phyloP scores from a whole-genome alignment of 1,140 invertebrate genomes.

The Lutraria rhynchaena region DNA sequence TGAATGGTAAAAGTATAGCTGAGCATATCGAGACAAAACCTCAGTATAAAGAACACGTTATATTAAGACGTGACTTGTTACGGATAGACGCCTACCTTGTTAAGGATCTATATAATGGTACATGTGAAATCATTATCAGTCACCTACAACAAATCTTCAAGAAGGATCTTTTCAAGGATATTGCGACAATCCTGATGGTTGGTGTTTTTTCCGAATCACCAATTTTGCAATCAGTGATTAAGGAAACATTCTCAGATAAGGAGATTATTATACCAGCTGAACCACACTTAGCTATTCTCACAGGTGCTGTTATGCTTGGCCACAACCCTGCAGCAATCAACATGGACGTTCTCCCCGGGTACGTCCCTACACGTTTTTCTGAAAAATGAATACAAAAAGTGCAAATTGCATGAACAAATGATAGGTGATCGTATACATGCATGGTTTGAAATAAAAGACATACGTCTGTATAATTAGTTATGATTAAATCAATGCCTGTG shows the following conservation, averaged over 20 bases:
- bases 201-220: slow-evolving; percentile 49
- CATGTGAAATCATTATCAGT: not conserved
- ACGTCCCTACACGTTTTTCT: too few species aligned
- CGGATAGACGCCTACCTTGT: not conserved
- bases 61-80: not conserved
- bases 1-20: not conserved
- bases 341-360: too few species aligned
- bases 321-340: slow-evolving; percentile 1
- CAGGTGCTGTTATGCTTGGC: slow-evolving; percentile 46
- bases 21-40: not conserved
- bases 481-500: too few species aligned
- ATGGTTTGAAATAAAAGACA: too few species aligned
- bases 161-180: not conserved
- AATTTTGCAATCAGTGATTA: not conserved
- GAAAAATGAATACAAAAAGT: too few species aligned
- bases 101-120: slow-evolving; percentile 2
- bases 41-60: not conserved
- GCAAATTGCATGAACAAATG: too few species aligned
- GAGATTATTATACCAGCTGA: slow-evolving; percentile 13
- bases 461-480: too few species aligned
- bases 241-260: slow-evolving; percentile 21
- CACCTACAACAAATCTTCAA: slow-evolving; percentile 24
- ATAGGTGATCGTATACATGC: too few species aligned
- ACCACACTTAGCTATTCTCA: slow-evolving; percentile 3
- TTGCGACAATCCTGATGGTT: slow-evolving; percentile 41